Conservation (phyloP, 1,140 invertebrate species). For the Drosophila pallidifrons region DNA sequence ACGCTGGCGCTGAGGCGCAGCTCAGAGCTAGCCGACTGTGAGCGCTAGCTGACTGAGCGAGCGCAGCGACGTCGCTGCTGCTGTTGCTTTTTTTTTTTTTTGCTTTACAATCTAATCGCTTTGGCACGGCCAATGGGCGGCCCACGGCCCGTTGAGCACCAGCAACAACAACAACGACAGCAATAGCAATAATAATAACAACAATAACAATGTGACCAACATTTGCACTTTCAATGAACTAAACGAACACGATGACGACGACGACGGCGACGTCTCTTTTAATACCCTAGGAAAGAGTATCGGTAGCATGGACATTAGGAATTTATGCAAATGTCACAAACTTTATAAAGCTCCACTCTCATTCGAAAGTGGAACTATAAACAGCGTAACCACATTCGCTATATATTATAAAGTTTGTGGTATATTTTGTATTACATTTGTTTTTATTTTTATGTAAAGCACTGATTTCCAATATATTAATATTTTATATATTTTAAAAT, state of each 20-base stretch:
- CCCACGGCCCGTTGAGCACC: slow-evolving; percentile 54
- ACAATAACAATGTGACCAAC: slow-evolving; percentile 34
- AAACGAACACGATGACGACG: slow-evolving; percentile 9
- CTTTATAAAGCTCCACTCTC: background rate
- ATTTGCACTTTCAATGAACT: slow-evolving; percentile 65
- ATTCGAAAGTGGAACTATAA: background rate
- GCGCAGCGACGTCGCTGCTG: background rate
- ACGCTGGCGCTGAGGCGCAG: background rate
- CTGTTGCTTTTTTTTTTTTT: background rate
- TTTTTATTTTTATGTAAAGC: no score
- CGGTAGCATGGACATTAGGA: background rate
- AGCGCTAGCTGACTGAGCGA: background rate
- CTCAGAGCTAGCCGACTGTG: background rate
- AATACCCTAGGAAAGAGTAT: slow-evolving; percentile 9
- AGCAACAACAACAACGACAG: slow-evolving; percentile 25
- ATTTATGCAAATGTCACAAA: background rate
- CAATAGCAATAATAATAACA: slow-evolving; percentile 12
- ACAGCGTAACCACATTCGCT: no score
- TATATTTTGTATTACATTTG: no score
- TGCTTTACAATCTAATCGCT: slow-evolving; percentile 70
- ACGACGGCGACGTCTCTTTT: slow-evolving; percentile 20
- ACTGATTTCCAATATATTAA: no score
- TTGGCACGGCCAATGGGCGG: slow-evolving; percentile 58
- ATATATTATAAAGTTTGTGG: no score
- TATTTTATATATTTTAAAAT: no score